These are phyloP conservation scores for Melanchra persicariae DNA, from an alignment of 2,888 invertebrate species.

Conservation along the genomic window DNA sequence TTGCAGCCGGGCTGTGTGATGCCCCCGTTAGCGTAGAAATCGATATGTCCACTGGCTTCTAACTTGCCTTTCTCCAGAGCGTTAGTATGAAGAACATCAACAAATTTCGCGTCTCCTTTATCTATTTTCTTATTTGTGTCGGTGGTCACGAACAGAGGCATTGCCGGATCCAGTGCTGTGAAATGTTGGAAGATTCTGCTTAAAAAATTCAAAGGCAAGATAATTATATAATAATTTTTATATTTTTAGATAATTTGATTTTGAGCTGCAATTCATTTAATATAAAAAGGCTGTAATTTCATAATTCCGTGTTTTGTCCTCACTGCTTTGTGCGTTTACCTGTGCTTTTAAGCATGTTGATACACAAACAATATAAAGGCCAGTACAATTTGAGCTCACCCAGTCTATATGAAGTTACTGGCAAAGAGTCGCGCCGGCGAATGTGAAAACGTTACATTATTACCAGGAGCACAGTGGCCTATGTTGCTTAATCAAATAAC, in stretches of 20 bases:
- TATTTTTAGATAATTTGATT: too few species aligned
- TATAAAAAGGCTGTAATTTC: too few species aligned
- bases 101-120: slow-evolving; percentile 90
- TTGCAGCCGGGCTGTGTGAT: slow-evolving; percentile 91
- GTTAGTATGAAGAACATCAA: slow-evolving; percentile 92
- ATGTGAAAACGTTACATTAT: not conserved
- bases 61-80: slow-evolving; percentile 90
- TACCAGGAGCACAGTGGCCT: not conserved
- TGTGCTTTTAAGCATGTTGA: too few species aligned
- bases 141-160: slow-evolving; percentile 91
- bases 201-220: not conserved
- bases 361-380: too few species aligned
- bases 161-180: slow-evolving; percentile 92
- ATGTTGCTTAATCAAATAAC: too few species aligned
- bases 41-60: slow-evolving; percentile 88
- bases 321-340: too few species aligned
- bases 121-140: slow-evolving; percentile 88
- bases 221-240: too few species aligned
- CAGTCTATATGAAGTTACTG: not conserved
- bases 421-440: slow-evolving; percentile 8
- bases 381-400: not conserved
- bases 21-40: slow-evolving; percentile 92
- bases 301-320: too few species aligned
- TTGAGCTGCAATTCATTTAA: too few species aligned
- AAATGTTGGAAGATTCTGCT: not conserved